A percentile compares a stretch with the other conserved stretches of the same genome.
Conservation (phyloP, 2,797 vertebrate species). For the Carapus acus region DNA sequence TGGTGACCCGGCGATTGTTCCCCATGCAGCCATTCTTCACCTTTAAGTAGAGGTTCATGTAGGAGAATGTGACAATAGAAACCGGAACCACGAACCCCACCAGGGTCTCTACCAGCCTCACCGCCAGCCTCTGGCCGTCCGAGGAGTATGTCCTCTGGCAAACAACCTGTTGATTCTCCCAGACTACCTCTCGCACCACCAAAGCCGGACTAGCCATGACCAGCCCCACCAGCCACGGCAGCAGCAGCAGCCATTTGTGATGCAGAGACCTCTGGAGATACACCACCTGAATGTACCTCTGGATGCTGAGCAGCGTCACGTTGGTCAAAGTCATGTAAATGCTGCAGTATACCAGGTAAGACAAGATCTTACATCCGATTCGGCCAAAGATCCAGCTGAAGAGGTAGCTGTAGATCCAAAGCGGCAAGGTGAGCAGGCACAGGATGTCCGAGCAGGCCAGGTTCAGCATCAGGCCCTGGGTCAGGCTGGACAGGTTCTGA, state of each 20-base stretch:
- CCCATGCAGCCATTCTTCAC: conserved; percentile 29
- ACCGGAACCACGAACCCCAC: neutral
- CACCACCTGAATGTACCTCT: conserved; percentile 54
- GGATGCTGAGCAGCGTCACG: conserved; percentile 48
- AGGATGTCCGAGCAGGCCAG: conserved; percentile 56
- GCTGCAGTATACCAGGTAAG: conserved; percentile 32
- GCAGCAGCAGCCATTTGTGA: conserved; percentile 10
- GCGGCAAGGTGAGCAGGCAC: conserved; percentile 38
- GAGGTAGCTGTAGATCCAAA: conserved; percentile 50
- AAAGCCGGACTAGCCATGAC: conserved; percentile 20
- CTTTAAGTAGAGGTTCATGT: conserved; percentile 10
- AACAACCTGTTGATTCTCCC: rapidly evolving
- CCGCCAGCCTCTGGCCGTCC: neutral
- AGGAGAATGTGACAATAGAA: conserved; percentile 3
- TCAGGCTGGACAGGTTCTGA: conserved; percentile 41
- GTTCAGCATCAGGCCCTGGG: conserved; percentile 54
- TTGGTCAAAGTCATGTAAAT: conserved; percentile 32
- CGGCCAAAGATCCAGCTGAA: conserved; percentile 38
- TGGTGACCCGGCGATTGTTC: conserved; percentile 26
- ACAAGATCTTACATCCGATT: conserved; percentile 42
- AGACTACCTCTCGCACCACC: neutral
- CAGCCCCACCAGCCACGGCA: conserved; percentile 27
- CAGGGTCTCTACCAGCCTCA: conserved; percentile 10
- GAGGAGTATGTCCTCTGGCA: neutral
- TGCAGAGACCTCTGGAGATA: conserved; percentile 8